Base-by-base conservation (phyloP, 64 coral and sea anemone species). In the Catalaphyllia jardinei region DNA sequence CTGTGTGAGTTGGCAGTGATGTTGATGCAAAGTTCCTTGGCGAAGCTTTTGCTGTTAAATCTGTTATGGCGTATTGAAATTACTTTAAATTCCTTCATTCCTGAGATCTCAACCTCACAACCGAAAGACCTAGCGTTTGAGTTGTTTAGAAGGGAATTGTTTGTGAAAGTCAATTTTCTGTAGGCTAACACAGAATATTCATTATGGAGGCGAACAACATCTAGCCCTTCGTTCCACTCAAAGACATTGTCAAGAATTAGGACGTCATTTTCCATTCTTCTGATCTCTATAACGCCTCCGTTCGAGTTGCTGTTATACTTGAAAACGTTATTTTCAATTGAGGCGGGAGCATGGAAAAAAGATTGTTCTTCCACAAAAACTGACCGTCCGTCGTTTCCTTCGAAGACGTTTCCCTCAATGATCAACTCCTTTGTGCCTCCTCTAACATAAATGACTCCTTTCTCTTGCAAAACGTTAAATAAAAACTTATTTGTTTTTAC, bases 401-500 rank as follows among this genome's bases (percentile, higher is more conserved):
- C 52, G 60, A 87, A 87, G 7, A 75, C 12, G 51, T 87, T 87
- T 31, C 52, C 25, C 4, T 74, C 86, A 61, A 87, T 60, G 15
- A 75, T 10, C 13, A 96, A 16, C 19, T 16, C 31, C 17, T 62
- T 78, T 22, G 63, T 25, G 10, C 55, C 25, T 1, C 82, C 18
- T 73, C 4, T 22, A n/a, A 89, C 8, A 62, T 77, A 17, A 13
- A 96, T 89, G 4, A 96, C 79, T 22, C 85, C 79, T 16, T 92
- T 92, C 17, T 79, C 60, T 50, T 78, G 52, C 52, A 86, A 89
- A 0, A 55, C 8, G 39, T 96, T 96, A 61, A 29, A 31, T 27
- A 78, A 55, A 52, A 96, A 96, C 9, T 22, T 17, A 50, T 96
- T 96, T 29, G 24, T 54, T 31, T 29, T 74, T 18, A 96, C 10